These are phyloP conservation scores for Ruditapes philippinarum DNA, from an alignment of 1,140 invertebrate genomes.

Conservation along the genomic window DNA sequence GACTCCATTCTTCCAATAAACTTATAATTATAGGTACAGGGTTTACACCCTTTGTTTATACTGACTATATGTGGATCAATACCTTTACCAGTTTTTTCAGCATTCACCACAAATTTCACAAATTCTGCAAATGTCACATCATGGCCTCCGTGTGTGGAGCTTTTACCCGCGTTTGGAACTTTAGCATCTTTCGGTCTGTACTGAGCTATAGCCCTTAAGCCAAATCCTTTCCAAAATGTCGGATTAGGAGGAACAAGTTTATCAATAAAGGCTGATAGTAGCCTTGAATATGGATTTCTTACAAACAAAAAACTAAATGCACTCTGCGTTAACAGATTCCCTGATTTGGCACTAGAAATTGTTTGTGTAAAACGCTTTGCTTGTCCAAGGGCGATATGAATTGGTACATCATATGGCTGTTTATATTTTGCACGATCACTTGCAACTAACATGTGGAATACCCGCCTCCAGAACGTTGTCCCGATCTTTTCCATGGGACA, in stretches of 20 bases:
- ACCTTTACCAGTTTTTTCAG: not conserved
- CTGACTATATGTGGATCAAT: constrained; percentile 43
- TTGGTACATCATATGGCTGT: constrained; percentile 37
- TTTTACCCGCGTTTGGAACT: too few relatives aligned
- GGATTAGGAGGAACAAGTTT: constrained; percentile 55
- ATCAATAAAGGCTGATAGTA: constrained; percentile 54
- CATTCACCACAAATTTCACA: constrained; percentile 16
- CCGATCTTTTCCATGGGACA: constrained; percentile 50
- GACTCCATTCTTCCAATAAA: constrained; percentile 52
- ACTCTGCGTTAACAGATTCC: constrained; percentile 7
- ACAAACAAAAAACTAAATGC: constrained; percentile 61
- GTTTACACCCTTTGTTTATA: constrained; percentile 48
- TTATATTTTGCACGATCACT: not conserved
- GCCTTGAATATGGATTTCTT: constrained; percentile 47
- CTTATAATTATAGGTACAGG: constrained; percentile 29
- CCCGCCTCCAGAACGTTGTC: constrained; percentile 51
- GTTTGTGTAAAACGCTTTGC: not conserved
- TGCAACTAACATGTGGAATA: constrained; percentile 21
- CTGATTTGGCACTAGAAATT: not conserved
- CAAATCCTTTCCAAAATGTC: constrained; percentile 48
- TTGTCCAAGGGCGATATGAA: not conserved
- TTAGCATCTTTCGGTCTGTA: constrained; percentile 9
- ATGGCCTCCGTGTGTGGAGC: not conserved
- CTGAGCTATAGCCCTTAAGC: not conserved
- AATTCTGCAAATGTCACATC: constrained; percentile 55